Conservation (phyloP, 2,888 invertebrate species). For the Adelognathus sp. region DNA sequence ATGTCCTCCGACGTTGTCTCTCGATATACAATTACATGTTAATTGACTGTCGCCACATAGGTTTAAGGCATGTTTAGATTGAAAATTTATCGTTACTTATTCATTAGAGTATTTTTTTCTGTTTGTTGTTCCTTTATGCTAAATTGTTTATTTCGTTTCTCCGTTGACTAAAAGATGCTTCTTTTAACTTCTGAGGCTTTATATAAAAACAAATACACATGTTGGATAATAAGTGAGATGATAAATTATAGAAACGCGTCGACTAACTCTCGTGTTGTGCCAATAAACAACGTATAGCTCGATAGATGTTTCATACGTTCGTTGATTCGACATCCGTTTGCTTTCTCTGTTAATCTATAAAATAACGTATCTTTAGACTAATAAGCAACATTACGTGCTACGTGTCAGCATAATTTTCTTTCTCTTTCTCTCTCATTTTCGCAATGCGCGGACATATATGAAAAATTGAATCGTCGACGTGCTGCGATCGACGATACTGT, state of each 20-base stretch:
- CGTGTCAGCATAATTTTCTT: constrained; percentile 13
- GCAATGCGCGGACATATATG: constrained; percentile 6
- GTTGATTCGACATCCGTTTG: not conserved
- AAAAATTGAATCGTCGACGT: constrained; percentile 34
- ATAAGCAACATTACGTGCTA: constrained; percentile 16
- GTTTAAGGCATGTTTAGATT: constrained; percentile 39
- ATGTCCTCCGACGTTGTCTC: constrained; percentile 15
- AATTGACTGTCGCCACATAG: constrained; percentile 40
- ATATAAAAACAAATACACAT: constrained; percentile 71
- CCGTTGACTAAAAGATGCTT: constrained; percentile 68
- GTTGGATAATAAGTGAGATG: constrained; percentile 61
- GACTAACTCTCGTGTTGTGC: constrained; percentile 35
- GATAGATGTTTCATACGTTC: constrained; percentile 24
- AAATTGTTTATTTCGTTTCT: constrained; percentile 71
- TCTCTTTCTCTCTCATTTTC: no score
- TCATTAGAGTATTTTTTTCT: constrained; percentile 46
- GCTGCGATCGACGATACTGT: constrained; percentile 14
- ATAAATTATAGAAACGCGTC: constrained; percentile 51
- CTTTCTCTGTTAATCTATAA: constrained; percentile 2
- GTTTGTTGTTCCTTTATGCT: constrained; percentile 61
- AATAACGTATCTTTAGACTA: constrained; percentile 35
- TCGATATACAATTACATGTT: constrained; percentile 34
- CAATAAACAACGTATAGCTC: constrained; percentile 31
- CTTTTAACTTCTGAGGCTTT: constrained; percentile 63
- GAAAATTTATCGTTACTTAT: constrained; percentile 37